phyloP scores from a whole-genome alignment of 2,888 invertebrate genomes.

The Rotaria sp. region DNA sequence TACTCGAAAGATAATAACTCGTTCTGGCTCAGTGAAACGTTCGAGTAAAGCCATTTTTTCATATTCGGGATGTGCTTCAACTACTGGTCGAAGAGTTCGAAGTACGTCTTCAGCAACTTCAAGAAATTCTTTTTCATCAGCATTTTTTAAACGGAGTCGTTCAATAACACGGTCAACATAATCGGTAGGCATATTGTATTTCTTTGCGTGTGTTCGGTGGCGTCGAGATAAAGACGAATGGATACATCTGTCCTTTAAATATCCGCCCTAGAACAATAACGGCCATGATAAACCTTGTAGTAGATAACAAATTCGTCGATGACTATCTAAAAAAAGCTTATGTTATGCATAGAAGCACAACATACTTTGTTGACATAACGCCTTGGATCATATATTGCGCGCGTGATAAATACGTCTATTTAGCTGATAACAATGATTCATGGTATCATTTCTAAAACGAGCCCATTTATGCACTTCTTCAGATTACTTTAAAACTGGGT shows the following conservation, averaged over 20 bases:
- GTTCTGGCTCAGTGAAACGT: neutral
- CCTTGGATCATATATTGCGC: too few relatives aligned
- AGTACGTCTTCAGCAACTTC: constrained; percentile 11
- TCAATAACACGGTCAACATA: neutral
- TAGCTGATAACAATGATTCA: too few relatives aligned
- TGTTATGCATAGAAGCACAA: too few relatives aligned
- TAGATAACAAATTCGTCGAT: too few relatives aligned
- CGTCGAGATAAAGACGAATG: neutral
- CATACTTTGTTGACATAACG: too few relatives aligned
- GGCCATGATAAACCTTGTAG: too few relatives aligned
- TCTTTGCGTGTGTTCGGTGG: neutral
- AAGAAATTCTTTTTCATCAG: constrained; percentile 9
- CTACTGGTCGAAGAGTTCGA: neutral
- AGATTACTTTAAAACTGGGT: too few relatives aligned
- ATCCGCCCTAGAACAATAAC: neutral
- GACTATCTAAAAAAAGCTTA: too few relatives aligned
- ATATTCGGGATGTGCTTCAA: neutral
- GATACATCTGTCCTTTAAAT: neutral
- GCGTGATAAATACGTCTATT: too few relatives aligned
- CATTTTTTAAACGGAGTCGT: neutral
- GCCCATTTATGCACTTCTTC: too few relatives aligned
- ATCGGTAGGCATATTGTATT: neutral
- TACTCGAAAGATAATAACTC: neutral
- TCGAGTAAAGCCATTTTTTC: neutral
- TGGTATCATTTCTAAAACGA: too few relatives aligned